phyloP scores from a whole-genome alignment of 2,797 vertebrate genomes.

The Amblyopsis hoosieri region DNA sequence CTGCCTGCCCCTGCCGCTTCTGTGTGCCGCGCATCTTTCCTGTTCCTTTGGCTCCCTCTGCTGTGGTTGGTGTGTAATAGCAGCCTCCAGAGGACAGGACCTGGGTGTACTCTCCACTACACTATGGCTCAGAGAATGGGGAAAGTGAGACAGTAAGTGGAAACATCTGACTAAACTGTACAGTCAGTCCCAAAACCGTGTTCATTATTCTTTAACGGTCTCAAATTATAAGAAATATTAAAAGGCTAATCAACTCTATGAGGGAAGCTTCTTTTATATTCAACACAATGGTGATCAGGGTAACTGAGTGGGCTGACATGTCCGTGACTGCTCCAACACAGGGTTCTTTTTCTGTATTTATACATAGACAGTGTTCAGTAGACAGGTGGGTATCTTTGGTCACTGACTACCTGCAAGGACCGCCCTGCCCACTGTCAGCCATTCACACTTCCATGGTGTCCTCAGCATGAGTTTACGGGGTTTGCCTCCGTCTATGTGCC shows the following conservation, averaged over 20 bases:
- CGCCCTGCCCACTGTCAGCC: constrained; percentile 53
- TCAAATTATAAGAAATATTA: background rate
- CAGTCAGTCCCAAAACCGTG: constrained; percentile 20
- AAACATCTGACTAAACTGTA: constrained; percentile 54
- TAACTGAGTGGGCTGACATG: constrained; percentile 8
- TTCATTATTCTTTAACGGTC: constrained; percentile 10
- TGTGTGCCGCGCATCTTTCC: constrained; percentile 69
- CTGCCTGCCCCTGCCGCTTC: constrained; percentile 76
- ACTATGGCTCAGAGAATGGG: constrained; percentile 90
- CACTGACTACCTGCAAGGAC: constrained; percentile 35
- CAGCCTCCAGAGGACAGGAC: constrained; percentile 97
- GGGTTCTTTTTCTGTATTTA: constrained; percentile 16
- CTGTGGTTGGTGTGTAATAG: constrained; percentile 75
- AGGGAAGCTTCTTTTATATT: constrained; percentile 10
- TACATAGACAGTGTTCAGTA: constrained; percentile 46
- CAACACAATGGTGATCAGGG: constrained; percentile 22
- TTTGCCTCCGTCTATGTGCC: constrained; percentile 20
- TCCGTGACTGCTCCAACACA: constrained; percentile 13
- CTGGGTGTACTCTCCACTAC: constrained; percentile 99
- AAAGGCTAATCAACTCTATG: constrained; percentile 11
- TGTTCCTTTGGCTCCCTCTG: constrained; percentile 81
- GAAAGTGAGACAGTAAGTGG: constrained; percentile 98
- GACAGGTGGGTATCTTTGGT: constrained; percentile 51
- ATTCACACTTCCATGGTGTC: constrained; percentile 53
- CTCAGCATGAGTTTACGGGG: constrained; percentile 17